phyloP scores from a whole-genome alignment of 2,888 invertebrate genomes.

The Steromphala cineraria region DNA sequence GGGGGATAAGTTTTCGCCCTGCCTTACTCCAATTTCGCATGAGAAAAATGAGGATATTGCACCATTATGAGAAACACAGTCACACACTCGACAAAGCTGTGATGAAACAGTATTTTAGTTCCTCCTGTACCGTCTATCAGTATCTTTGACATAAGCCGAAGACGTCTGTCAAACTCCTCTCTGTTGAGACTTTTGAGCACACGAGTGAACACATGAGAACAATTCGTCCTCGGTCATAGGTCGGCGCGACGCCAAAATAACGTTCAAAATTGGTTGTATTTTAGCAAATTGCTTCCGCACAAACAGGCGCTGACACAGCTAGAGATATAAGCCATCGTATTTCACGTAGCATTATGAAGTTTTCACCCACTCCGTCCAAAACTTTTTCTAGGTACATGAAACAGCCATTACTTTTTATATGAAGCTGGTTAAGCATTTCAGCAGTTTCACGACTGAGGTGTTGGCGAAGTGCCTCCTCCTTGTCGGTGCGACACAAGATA shows the following conservation, averaged over 20 bases:
- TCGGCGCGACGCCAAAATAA: slow-evolving; percentile 87
- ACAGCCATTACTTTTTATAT: slow-evolving; percentile 94
- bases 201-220: slow-evolving; percentile 87
- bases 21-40: too few species aligned
- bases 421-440: slow-evolving; percentile 93
- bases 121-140: slow-evolving; percentile 84
- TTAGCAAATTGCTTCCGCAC: slow-evolving; percentile 90
- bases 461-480: slow-evolving; percentile 90
- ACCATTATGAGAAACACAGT: too few species aligned
- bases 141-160: slow-evolving; percentile 74
- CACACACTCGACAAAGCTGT: slow-evolving; percentile 96
- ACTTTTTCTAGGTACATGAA: slow-evolving; percentile 75
- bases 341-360: slow-evolving; percentile 90
- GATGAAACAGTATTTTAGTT: slow-evolving; percentile 87
- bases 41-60: too few species aligned
- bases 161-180: slow-evolving; percentile 65
- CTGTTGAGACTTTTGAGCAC: slow-evolving; percentile 83
- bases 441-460: slow-evolving; percentile 94
- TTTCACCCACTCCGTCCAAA: slow-evolving; percentile 92
- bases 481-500: slow-evolving; percentile 88
- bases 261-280: slow-evolving; percentile 84
- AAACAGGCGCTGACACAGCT: slow-evolving; percentile 94
- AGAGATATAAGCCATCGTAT: slow-evolving; percentile 93
- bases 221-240: slow-evolving; percentile 86
- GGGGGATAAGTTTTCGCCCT: too few species aligned